Conservation (phyloP, 1,140 invertebrate species). For the Drosophila tsacasi region DNA sequence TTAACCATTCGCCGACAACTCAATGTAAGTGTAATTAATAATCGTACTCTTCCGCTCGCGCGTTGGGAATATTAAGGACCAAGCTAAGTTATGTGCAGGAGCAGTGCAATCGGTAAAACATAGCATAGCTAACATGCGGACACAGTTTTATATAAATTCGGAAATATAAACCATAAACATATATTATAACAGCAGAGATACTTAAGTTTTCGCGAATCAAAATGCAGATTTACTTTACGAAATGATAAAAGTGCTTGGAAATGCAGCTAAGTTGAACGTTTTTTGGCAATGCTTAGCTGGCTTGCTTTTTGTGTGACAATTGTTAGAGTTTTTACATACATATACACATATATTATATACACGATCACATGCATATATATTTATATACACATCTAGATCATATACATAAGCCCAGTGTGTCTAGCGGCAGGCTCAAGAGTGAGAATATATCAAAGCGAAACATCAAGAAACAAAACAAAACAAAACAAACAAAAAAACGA, state of each 20-base stretch:
- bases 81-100: conserved; percentile 66
- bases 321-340: conserved; percentile 73
- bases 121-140: conserved; percentile 46
- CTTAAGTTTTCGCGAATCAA: conserved; percentile 62
- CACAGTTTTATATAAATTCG: conserved; percentile 25
- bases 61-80: conserved; percentile 70
- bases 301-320: conserved; percentile 76
- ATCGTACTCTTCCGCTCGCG: conserved; percentile 66
- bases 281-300: conserved; percentile 50
- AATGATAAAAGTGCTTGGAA: conserved; percentile 68
- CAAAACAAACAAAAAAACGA: conserved; percentile 24
- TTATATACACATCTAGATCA: conserved; percentile 54
- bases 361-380: conserved; percentile 48
- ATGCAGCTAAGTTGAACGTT: conserved; percentile 60
- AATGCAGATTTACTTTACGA: conserved; percentile 65
- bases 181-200: conserved; percentile 19
- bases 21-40: conserved; percentile 47
- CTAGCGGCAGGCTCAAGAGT: conserved; percentile 77
- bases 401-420: conserved; percentile 74
- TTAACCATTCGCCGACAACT: conserved; percentile 16
- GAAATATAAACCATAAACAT: conserved; percentile 40
- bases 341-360: conserved; percentile 37
- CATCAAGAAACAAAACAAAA: conserved; percentile 22
- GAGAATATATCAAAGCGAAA: conserved; percentile 61
- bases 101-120: conserved; percentile 55